Base-by-base conservation (phyloP, 2,888 invertebrate genomes). In the Agonopterix subpropinquella region DNA sequence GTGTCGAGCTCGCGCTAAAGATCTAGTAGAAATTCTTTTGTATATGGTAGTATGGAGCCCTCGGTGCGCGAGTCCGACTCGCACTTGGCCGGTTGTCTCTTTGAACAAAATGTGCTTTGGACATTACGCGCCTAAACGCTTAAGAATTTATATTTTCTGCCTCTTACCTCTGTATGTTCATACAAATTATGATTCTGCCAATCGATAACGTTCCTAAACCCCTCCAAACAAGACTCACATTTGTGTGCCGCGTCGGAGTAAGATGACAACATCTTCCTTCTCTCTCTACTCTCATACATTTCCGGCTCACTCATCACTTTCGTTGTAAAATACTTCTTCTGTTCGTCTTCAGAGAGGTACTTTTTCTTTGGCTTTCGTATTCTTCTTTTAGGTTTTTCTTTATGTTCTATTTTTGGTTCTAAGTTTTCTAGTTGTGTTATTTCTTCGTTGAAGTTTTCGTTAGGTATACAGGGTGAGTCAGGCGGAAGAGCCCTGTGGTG, bases 191-290 rank as follows among this genome's bases (percentile, higher is more conserved):
- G 82, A 3, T 36, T 48, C 2, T 64, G 55, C 44, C 74, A 62
- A 11, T 61, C 61, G 41, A 46, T 55, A 45, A 64, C 48, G 51
- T 44, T 60, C 10, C 57, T 55, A 63, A 71, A 79, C 0, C 11
- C 54, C 51, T 62, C 51, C 7, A 73, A 45, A 66, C 82, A 81
- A 28, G 57, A 61, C 2, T 71, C 63, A 68, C 82, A 81, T 62
- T 74, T 77, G 53, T 56, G 65, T 1, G 41, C n/a, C 0, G 63
- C 60, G 39, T 54, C 49, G 0, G 54, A 36, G 53, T 57, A 77
- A 7, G n/a, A 41, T 0, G n/a, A 43, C 0, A 37, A 54, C 45
- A 51, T 49, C 47, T 56, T 69, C 13, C 45, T 65, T 41, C 49
- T 53, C 8, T 48, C 53, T 37, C 62, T 58, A 39, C 59, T 57